Base-by-base conservation (phyloP, 2,888 invertebrate genomes). In the Aphelenchoides bicaudatus region DNA sequence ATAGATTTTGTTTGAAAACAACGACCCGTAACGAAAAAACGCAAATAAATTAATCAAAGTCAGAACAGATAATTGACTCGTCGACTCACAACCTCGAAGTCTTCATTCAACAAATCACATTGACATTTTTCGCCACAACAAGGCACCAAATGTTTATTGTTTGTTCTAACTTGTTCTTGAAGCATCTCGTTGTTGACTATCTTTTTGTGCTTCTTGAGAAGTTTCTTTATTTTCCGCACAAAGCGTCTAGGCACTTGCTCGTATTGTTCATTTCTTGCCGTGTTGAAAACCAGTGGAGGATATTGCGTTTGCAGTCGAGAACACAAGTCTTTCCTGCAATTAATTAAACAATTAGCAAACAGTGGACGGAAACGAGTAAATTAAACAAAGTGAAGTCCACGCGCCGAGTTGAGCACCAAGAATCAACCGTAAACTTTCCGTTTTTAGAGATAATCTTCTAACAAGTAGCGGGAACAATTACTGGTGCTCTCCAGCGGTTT, bases 201-300 rank as follows among this genome's bases (percentile, higher is more conserved):
- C 6, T 47, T 46, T 13, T 31, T 10, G 38, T 68, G 65, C n/a
- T 43, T 16, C 27, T 8, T 27, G 25, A 48, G 39, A 31, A 67
- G 38, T n/a, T 13, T 8, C 29, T 49, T 29, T 8, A 67, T 61
- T 46, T 49, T 61, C 25, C 51, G 53, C 16, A 53, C 19, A 29
- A 50, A 27, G n/a, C 31, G 23, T 13, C 49, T 29, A 6, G 62
- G 49, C 21, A 56, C 58, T 28, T 69, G 63, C 19, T 80, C 79
- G 46, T 73, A 75, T 21, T 66, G 68, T 68, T 83, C 83, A 70
- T 83, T 83, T 37, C 68, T 65, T 19, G 75, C 76, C 49, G 83
- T 68, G 55, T 83, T 80, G 64, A 78, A 82, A 8, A 83, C 65
- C 16, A 80, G 67, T 10, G 83, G 83, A 2, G 80, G 80, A 46